These are phyloP conservation scores for Psittacula cyanocephala DNA, from an alignment of 2,113 vertebrate genomes.

Conservation along the genomic window DNA sequence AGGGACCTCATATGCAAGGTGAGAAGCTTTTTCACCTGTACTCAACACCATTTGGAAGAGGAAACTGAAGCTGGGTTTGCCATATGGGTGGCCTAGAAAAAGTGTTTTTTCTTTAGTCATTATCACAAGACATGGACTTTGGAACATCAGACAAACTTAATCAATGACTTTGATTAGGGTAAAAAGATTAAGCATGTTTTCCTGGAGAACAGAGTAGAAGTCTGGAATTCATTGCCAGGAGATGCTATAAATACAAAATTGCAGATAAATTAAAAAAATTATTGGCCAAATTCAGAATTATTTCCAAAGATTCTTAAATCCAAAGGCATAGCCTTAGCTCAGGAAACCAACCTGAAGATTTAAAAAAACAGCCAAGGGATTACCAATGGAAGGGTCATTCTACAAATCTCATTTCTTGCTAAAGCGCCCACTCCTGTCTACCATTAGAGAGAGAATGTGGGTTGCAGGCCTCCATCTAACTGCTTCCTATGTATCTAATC, in stretches of 20 bases:
- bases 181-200: neutral
- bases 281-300: neutral
- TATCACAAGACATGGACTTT: neutral
- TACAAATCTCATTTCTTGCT: neutral
- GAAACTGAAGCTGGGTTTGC: neutral
- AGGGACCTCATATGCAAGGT: accelerated
- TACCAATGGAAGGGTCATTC: neutral
- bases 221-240: neutral
- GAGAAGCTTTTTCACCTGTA: neutral
- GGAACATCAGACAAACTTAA: neutral
- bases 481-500: neutral
- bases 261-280: neutral
- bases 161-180: neutral
- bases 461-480: neutral
- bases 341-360: neutral
- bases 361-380: neutral
- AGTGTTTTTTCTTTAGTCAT: neutral
- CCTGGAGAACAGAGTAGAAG: neutral
- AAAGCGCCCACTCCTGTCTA: neutral
- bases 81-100: neutral
- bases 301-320: neutral
- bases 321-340: neutral
- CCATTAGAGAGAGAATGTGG: neutral
- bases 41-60: neutral
- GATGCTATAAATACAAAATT: neutral